Evolutionary conservation across 2,113 vertebrate species (phyloP), one percentile per base, ranked within the genome.

Genomic region (Vicugna pacos): DNA sequence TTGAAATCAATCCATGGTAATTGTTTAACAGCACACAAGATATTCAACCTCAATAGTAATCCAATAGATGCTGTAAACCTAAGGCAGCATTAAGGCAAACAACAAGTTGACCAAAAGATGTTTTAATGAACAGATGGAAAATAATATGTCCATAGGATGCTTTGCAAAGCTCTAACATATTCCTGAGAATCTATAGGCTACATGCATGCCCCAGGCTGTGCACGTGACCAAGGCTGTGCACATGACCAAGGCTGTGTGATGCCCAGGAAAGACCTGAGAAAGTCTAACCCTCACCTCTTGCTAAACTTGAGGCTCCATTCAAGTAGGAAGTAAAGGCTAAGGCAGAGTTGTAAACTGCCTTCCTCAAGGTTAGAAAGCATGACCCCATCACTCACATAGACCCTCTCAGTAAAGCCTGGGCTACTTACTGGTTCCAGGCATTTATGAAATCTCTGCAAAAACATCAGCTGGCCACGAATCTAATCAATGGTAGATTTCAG

Each of bases 1-100:
- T 11, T 79, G 50, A 79, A 79, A 93, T 42, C 72, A 87, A 79
- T 93, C 50, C 87, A 83, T 69, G 62, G 48, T 38, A 69, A 69
- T 30, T 48, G 72, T 87, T 86, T 85, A 48, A 60, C 20, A 79
- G 52, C 52, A 79, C 35, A 38, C 32, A 42, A 42, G 38, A 42
- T 42, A 42, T 42, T 42, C 38, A 42, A 42, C 38, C 38, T 42
- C 38, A 42, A 42, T 42, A 42, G 38, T 42, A 42, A 42, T 42
- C 38, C 38, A 42, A 42, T 42, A 42, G 38, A 42, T 42, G 38
- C 38, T 42, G 3, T 42, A 42, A 42, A 42, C 52, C 72, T 32
- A 58, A 87, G 50, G 52, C 62, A 58, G 48, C 35, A 60, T 46
- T 69, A 79, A 50, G n/a, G 54, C 42, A 56, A 65, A 86, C 50